phyloP scores from a whole-genome alignment of 2,888 invertebrate species.

The Andrena hattorfiana region DNA sequence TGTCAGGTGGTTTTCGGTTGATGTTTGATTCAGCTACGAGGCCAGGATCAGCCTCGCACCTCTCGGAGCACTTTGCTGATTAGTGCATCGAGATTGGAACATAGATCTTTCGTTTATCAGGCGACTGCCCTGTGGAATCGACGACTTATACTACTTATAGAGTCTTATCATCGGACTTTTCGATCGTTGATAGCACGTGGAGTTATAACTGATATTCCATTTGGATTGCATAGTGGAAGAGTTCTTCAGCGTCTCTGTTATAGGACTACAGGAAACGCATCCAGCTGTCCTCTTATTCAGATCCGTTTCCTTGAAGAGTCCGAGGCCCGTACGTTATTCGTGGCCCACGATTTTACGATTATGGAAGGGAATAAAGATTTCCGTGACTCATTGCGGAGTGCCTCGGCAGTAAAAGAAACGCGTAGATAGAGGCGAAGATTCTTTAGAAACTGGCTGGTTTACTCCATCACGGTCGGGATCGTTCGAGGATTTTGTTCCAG shows the following conservation, averaged over 20 bases:
- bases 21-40: not conserved
- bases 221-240: too few relatives aligned
- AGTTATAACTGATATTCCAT: too few relatives aligned
- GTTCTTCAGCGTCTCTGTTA: too few relatives aligned
- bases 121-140: too few relatives aligned
- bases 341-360: constrained; percentile 54
- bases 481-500: constrained; percentile 13
- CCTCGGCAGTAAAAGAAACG: constrained; percentile 58
- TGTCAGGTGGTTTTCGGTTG: not conserved
- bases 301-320: constrained; percentile 20
- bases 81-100: too few relatives aligned
- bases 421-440: constrained; percentile 37
- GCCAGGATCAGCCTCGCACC: not conserved
- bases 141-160: too few relatives aligned
- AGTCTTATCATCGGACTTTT: too few relatives aligned
- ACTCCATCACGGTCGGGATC: constrained; percentile 44
- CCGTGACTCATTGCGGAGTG: constrained; percentile 54
- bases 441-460: constrained; percentile 22
- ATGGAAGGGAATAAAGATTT: constrained; percentile 55
- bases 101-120: too few relatives aligned
- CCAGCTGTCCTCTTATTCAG: constrained; percentile 6
- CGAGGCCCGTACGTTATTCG: constrained; percentile 17
- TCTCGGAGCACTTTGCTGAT: not conserved
- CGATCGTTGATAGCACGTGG: too few relatives aligned
- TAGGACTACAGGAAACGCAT: too few relatives aligned